Percentiles rank a stretch among this genome's conserved stretches.
Evolutionary conservation across 2,113 vertebrate genomes (phyloP).

Genomic region (Cygnus atratus): DNA sequence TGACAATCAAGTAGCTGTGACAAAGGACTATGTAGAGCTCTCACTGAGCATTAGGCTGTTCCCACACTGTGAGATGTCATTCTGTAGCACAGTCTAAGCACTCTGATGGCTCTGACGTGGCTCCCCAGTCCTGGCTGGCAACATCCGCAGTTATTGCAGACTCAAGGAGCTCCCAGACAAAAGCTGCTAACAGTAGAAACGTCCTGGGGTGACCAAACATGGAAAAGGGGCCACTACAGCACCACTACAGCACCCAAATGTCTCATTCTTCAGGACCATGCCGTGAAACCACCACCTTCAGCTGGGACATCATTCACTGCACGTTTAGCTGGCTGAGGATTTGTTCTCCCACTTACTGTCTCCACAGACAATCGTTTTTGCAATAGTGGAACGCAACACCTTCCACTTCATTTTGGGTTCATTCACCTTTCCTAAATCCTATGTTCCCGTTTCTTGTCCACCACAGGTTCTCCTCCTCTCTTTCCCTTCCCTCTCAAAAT

Average conservation of each 20-base stretch:
- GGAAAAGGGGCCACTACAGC: not conserved
- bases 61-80: not conserved
- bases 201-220: not conserved
- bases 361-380: not conserved
- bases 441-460: not conserved
- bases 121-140: not conserved
- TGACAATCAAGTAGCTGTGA: not conserved
- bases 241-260: not conserved
- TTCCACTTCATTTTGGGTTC: not conserved
- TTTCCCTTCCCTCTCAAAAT: not conserved
- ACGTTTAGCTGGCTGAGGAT: not conserved
- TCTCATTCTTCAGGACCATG: not conserved
- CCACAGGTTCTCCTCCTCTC: not conserved
- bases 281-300: not conserved
- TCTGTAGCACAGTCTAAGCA: not conserved
- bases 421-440: not conserved
- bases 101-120: not conserved
- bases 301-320: not conserved
- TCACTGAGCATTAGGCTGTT: not conserved
- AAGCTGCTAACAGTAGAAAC: not conserved
- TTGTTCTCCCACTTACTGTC: not conserved
- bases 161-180: not conserved
- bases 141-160: not conserved
- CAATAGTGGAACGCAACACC: not conserved
- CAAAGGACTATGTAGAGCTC: rapidly evolving